phyloP scores from a whole-genome alignment of 2,797 vertebrate genomes.

The Pteropus rufus region DNA sequence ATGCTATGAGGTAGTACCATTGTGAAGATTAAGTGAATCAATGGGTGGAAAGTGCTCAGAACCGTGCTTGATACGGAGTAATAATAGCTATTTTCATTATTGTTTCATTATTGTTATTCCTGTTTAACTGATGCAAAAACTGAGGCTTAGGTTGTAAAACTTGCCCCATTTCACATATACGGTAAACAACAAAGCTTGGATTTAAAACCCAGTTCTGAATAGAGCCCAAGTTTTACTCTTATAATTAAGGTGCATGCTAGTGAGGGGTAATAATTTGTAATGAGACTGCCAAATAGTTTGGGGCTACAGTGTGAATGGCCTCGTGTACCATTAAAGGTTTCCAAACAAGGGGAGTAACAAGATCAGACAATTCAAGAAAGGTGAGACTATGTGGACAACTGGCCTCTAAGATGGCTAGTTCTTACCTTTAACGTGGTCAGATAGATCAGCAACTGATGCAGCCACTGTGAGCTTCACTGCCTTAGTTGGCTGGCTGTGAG shows the following conservation, averaged over 20 bases:
- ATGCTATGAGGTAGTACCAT: neutral
- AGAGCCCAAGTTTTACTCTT: neutral
- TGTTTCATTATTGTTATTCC: neutral
- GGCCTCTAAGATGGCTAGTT: neutral
- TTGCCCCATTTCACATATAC: neutral
- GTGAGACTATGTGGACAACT: neutral
- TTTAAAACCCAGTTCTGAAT: neutral
- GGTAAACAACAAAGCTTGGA: neutral
- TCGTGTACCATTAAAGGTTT: neutral
- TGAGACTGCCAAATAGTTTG: conserved; percentile 23
- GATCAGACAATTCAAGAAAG: neutral
- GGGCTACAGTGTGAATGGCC: neutral
- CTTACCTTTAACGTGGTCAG: neutral
- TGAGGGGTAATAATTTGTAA: neutral
- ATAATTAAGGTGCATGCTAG: neutral
- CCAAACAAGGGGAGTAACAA: neutral
- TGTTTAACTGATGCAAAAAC: conserved; percentile 3
- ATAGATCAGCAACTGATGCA: neutral
- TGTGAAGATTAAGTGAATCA: neutral
- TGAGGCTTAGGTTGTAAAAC: neutral
- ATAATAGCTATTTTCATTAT: neutral
- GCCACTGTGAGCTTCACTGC: neutral
- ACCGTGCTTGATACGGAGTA: neutral
- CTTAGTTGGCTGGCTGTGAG: neutral
- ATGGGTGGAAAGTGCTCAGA: neutral